Evolutionary conservation across 2,888 invertebrate genomes (phyloP).

Genomic region (Ligdia adustata): DNA sequence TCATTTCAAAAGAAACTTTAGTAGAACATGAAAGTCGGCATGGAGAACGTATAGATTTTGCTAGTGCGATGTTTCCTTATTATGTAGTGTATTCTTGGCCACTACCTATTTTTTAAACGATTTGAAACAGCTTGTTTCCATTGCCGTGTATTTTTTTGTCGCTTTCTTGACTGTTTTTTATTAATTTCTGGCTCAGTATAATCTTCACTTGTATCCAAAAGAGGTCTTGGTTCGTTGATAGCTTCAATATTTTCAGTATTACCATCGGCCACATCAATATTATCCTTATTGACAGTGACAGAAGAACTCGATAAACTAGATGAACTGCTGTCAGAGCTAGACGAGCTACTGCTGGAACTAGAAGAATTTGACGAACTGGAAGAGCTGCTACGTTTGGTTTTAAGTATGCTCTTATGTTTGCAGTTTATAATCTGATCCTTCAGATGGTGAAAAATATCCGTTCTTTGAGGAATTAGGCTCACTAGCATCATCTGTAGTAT

Average conservation of each 20-base stretch:
- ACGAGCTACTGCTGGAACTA: no score
- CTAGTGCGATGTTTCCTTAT: slow-evolving; percentile 27
- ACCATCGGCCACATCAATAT: slow-evolving; percentile 1
- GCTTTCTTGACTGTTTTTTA: slow-evolving; percentile 20
- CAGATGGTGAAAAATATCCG: slow-evolving; percentile 30
- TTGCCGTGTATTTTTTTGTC: slow-evolving; percentile 27
- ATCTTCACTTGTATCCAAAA: background rate
- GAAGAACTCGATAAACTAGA: slow-evolving; percentile 21
- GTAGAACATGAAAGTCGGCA: slow-evolving; percentile 33
- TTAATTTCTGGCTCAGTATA: slow-evolving; percentile 6
- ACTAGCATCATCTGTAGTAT: background rate
- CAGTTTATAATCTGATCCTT: slow-evolving; percentile 16
- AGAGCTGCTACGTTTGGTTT: background rate
- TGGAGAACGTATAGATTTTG: slow-evolving; percentile 31
- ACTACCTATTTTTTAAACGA: slow-evolving; percentile 32
- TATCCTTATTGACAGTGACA: slow-evolving; percentile 12
- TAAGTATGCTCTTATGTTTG: slow-evolving; percentile 1
- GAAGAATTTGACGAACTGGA: background rate
- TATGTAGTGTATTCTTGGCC: slow-evolving; percentile 27
- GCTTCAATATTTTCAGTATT: background rate
- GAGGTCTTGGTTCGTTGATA: background rate
- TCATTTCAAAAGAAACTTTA: slow-evolving; percentile 30
- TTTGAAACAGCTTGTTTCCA: slow-evolving; percentile 32
- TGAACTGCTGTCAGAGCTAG: slow-evolving; percentile 8
- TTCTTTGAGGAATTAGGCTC: slow-evolving; percentile 2